Evolutionary conservation across 2,797 vertebrate species (phyloP).

Genomic region (Calcarius lapponicus): DNA sequence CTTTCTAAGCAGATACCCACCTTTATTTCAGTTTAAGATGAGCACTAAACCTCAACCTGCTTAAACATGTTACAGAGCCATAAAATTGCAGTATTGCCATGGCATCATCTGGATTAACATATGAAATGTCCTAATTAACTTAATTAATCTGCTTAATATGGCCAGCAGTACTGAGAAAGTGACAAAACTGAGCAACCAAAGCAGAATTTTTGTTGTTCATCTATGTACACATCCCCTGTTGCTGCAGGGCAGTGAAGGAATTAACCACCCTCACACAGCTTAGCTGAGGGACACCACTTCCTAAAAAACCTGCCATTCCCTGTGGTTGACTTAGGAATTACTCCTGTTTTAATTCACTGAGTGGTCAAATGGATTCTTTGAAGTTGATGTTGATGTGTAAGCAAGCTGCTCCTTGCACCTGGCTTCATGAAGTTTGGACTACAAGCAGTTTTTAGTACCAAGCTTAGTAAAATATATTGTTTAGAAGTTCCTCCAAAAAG

Average conservation of each 20-base stretch:
- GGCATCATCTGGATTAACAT: not conserved
- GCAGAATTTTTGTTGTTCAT: fast-evolving
- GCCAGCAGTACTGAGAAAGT: not conserved
- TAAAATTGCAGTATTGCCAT: not conserved
- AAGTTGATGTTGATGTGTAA: not conserved
- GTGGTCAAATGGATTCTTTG: not conserved
- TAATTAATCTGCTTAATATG: not conserved
- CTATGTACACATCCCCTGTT: fast-evolving
- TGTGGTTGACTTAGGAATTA: not conserved
- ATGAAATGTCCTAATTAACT: not conserved
- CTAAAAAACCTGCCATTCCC: not conserved
- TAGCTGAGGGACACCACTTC: not conserved
- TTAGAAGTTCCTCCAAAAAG: not conserved
- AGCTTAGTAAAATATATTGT: not conserved
- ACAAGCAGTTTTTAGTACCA: not conserved
- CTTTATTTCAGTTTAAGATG: not conserved
- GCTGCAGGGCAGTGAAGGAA: not conserved
- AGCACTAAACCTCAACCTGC: not conserved
- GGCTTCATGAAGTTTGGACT: not conserved
- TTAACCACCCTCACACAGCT: not conserved
- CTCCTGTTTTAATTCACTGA: not conserved
- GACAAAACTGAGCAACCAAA: not conserved
- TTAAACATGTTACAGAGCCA: not conserved
- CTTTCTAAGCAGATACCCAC: not conserved
- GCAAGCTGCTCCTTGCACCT: not conserved